Base-by-base conservation (phyloP, 2,797 vertebrate species). In the Alfaro cultratus region DNA sequence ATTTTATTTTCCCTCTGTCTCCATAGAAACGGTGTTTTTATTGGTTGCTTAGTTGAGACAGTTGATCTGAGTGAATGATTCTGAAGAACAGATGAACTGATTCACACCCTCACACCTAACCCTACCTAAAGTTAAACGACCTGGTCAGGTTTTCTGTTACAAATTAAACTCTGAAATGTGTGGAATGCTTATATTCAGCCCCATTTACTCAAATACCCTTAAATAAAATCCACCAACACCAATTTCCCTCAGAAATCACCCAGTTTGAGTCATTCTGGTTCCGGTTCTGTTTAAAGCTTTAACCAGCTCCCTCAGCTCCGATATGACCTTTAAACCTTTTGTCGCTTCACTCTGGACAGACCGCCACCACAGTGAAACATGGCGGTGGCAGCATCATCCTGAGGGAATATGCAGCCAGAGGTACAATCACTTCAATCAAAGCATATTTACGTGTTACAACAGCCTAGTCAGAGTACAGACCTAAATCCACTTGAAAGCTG, bases 31-130 rank as follows among this genome's bases (percentile, higher is more conserved):
- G 21, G 49, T 53, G 49, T 53, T 26, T 53, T 53, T 13, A 29
- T 82, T 34, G 72, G 60, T 62, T 78, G 75, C 80, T 90, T 41
- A 78, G 83, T 72, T 76, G 47, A 73, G 67, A 71, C 47, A 49
- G 47, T 49, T 49, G 47, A 49, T 18, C 47, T 49, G 47, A 49
- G 16, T 47, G 46, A 18, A 18, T 18, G 5, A 49, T 49, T 49
- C 15, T 47, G 46, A 51, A 21, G 49, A 51, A 51, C 49, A 3
- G 51, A 18, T 21, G 46, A 18, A 18, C 47, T 21, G 47, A 49
- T 21, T 49, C 47, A 49, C 15, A 16, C 5, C 5, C 16, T 47
- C 47, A 34, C 34, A 34, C 34, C 34, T 34, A 34, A 15, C 31
- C 16, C 15, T 6, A 16, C 6, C 29, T 60, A 15, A 3, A 34